Evolutionary conservation across 1,140 invertebrate species (phyloP), one percentile per base, ranked within the genome.

Genomic region (Lethocerus indicus): DNA sequence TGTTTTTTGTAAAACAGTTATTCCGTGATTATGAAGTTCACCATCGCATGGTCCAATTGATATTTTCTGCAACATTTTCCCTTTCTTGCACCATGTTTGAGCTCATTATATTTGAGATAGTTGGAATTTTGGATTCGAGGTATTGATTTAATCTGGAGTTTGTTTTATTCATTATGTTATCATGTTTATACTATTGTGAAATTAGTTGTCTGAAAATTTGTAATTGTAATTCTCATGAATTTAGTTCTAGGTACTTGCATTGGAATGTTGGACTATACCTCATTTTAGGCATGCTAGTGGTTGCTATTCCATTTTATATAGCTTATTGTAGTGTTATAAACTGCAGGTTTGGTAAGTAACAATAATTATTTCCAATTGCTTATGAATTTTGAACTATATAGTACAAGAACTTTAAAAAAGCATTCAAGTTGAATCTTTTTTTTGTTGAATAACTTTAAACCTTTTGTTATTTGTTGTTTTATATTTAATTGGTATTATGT

Each of bases 41-140:
- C 62, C 89, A 97, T 64, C 77, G 79, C 53, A 68, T 92, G 40
- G 91, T 98, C 6, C 88, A 98, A 63, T 67, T 98, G 2, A 90
- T 98, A 59, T 99, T 99, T 66, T 95, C 93, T 1, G 75, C 86
- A 5, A 98, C 93, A 35, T 95, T 99, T 66, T 84, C 95, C 4
- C 67, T 99, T 2, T 98, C 94, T 14, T 97, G 95, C 63, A 96
- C 91, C 4, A 95, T 99, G 89, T 99, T 98, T 70, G 95, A 99
- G 65, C 71, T 99, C 23, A 98, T 99, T 53, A 99, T 99, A 64
- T 99, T 99, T 73, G 96, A 99, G 73, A 99, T 99, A 61, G 69
- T 97, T 44, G 93, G 84, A 37, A 76, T 96, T 53, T 67, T 98
- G 49, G 87, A 95, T 62, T 72, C 77, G 57, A 81, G 70, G 80